Base-by-base conservation (phyloP, 2,113 vertebrate species). In the Entelurus aequoreus region DNA sequence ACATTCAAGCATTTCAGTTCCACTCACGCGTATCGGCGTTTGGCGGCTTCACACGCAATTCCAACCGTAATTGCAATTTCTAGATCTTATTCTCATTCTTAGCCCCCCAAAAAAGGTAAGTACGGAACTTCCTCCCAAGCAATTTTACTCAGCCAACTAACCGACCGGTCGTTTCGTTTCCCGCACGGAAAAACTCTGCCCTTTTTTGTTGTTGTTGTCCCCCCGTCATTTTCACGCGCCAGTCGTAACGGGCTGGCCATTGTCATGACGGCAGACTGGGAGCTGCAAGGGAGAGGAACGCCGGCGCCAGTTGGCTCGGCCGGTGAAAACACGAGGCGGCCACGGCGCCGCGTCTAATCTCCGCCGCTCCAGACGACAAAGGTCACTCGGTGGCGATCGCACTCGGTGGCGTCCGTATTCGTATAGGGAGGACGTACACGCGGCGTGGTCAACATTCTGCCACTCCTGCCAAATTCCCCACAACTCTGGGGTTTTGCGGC, bases 311-410 rank as follows among this genome's bases (percentile, higher is more conserved):
- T 86, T 92, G 90, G 90, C 88, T 80, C 72, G 47, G 62, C 57
- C 42, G 72, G 73, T 83, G 76, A 85, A 88, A 90, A 89, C 89
- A 90, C 81, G 67, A 91, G 85, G 88, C 87, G 85, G 86, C 82
- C 83, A 79, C 84, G 77, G 84, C 81, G 83, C 84, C 63, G 83
- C 81, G 28, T 87, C 83, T 86, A 84, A 88, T 90, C 86, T 86
- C 86, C 74, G 80, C 81, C 81, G 55, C 74, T 85, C 57, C 87
- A 89, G 85, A 89, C 83, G 82, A 19, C 52, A 69, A 84, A 88
- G 88, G 87, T 89, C 84, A 89, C 68, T 77, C 78, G 73, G 78
- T 82, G 77, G 74, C 69, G 16, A 68, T 71, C 56, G 67, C 68
- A 74, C 63, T 76, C 82, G 59, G 59, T 66, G 70, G 77, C 66